Conservation (phyloP, 2,888 invertebrate genomes). For the Smittia aterrima region DNA sequence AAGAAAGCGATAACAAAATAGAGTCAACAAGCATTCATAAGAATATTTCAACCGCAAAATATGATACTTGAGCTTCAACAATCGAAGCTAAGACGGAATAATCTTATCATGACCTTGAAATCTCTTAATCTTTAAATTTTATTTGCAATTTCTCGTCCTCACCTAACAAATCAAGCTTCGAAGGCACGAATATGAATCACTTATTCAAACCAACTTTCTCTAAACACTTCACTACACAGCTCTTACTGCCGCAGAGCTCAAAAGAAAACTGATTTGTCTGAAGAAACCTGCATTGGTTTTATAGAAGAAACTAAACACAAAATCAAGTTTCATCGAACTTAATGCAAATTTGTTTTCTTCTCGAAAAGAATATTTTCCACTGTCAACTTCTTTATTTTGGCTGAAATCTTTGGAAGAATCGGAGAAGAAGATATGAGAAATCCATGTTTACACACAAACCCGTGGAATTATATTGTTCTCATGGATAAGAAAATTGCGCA, state of each 20-base stretch:
- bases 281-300: slow-evolving; percentile 14
- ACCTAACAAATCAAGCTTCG: too few species aligned
- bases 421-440: not conserved
- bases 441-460: not conserved
- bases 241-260: not conserved
- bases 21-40: not conserved
- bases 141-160: too few species aligned
- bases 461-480: not conserved
- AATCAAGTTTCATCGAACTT: not conserved
- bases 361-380: too few species aligned
- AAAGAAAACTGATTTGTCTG: slow-evolving; percentile 13
- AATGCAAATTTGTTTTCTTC: not conserved
- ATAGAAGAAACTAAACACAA: slow-evolving; percentile 11
- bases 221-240: not conserved
- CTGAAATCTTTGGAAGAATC: not conserved
- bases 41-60: not conserved
- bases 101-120: too few species aligned
- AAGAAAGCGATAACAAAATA: not conserved
- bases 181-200: not conserved
- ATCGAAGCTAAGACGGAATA: too few species aligned
- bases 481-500: not conserved
- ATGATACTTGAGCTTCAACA: not conserved
- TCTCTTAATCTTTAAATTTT: too few species aligned
- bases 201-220: slow-evolving; percentile 12
- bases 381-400: too few species aligned